These are phyloP conservation scores for Pyrocephalus nanus DNA, from an alignment of 2,797 vertebrate genomes.

Conservation along the genomic window DNA sequence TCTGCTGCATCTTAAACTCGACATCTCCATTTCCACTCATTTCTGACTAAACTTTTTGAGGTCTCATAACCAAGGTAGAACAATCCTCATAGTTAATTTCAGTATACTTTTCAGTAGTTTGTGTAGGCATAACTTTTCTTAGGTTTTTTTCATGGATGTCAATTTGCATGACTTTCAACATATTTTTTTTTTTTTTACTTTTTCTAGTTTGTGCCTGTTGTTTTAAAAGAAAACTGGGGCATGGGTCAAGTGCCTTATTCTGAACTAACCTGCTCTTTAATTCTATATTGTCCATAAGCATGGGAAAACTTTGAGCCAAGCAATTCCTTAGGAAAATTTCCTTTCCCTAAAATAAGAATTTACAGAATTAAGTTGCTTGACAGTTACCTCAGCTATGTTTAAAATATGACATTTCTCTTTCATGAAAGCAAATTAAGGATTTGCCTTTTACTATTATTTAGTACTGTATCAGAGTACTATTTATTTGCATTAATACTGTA, in stretches of 20 bases:
- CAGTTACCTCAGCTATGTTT: background rate
- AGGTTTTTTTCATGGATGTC: background rate
- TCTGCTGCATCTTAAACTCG: background rate
- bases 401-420: background rate
- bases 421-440: background rate
- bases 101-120: background rate
- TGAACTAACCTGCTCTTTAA: background rate
- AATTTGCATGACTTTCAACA: background rate
- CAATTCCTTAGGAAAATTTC: background rate
- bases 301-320: background rate
- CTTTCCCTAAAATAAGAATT: background rate
- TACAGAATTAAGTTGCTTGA: background rate
- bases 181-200: background rate
- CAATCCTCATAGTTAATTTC: background rate
- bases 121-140: background rate
- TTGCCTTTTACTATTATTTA: background rate
- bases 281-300: background rate
- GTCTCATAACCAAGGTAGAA: background rate
- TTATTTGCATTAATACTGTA: background rate
- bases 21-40: background rate
- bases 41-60: background rate
- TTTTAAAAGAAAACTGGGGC: background rate
- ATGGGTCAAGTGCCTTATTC: background rate
- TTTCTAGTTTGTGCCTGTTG: background rate
- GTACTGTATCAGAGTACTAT: background rate